A percentile compares a stretch with the other conserved stretches of the same genome.
Conservation (phyloP, 2,113 vertebrate species). For the Zonotrichia leucophrys region DNA sequence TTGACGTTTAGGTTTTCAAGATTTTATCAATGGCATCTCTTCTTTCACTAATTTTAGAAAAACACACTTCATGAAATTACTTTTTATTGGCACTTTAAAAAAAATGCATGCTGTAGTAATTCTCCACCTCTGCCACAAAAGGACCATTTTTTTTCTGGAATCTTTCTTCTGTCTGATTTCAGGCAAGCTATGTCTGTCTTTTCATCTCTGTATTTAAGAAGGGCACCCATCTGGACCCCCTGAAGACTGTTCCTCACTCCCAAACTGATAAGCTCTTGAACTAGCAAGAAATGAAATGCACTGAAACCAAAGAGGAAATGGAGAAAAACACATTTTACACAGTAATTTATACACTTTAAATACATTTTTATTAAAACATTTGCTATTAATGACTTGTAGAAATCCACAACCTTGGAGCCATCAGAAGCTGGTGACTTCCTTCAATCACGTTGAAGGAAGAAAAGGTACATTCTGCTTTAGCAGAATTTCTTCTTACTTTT, state of each 20-base stretch:
- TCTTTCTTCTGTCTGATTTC: background rate
- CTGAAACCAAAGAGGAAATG: background rate
- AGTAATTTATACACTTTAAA: slow-evolving; percentile 6
- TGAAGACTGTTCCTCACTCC: background rate
- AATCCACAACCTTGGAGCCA: slow-evolving; percentile 42
- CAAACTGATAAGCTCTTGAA: background rate
- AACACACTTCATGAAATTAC: background rate
- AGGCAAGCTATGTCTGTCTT: background rate
- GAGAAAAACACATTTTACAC: background rate
- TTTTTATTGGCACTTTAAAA: background rate
- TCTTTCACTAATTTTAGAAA: background rate
- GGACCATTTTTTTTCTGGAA: background rate
- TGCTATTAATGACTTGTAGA: slow-evolving; percentile 56
- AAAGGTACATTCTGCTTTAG: background rate
- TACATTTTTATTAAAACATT: slow-evolving; percentile 73
- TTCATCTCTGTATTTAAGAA: background rate
- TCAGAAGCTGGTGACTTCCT: slow-evolving; percentile 22
- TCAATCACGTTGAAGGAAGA: slow-evolving; percentile 26
- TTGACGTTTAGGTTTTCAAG: background rate
- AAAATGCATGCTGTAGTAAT: background rate
- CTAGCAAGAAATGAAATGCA: background rate
- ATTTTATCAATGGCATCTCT: background rate
- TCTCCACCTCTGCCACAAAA: background rate
- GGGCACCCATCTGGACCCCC: background rate
- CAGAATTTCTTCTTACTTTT: slow-evolving; percentile 14